Conservation (phyloP, 2,888 invertebrate genomes). For the Heliconius charithonia region DNA sequence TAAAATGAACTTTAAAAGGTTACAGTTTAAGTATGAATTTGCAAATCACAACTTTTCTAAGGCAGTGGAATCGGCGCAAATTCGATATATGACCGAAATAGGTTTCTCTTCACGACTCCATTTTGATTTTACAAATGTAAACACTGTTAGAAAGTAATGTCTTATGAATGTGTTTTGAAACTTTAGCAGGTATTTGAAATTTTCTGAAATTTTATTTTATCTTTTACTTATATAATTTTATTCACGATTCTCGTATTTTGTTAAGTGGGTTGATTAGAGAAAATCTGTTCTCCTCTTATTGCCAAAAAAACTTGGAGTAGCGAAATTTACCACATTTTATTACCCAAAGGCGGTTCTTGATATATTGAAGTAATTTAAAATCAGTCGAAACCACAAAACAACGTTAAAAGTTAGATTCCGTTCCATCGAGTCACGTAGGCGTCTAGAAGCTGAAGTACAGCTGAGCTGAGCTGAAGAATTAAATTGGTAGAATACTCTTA, state of each 20-base stretch:
- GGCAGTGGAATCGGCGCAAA: constrained; percentile 51
- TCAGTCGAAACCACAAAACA: too few relatives aligned
- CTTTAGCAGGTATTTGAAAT: neutral
- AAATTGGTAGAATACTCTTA: too few relatives aligned
- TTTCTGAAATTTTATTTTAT: neutral
- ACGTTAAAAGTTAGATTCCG: too few relatives aligned
- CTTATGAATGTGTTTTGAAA: constrained; percentile 19
- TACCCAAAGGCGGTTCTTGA: too few relatives aligned
- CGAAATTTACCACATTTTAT: too few relatives aligned
- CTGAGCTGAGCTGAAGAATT: too few relatives aligned
- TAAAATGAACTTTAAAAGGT: constrained; percentile 15
- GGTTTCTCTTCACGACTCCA: constrained; percentile 49
- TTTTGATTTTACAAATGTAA: constrained; percentile 48
- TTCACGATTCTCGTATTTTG: neutral
- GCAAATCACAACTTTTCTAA: constrained; percentile 25
- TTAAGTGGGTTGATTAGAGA: neutral
- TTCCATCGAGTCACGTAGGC: too few relatives aligned
- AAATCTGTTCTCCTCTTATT: too few relatives aligned
- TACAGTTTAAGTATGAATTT: constrained; percentile 25
- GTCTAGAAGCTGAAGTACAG: too few relatives aligned
- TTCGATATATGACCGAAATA: constrained; percentile 54
- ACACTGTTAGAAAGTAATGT: constrained; percentile 46
- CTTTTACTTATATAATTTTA: neutral
- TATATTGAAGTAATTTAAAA: too few relatives aligned
- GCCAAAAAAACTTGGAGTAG: too few relatives aligned